phyloP scores from a whole-genome alignment of 2,797 vertebrate genomes.

The Odontamblyopus rebecca region DNA sequence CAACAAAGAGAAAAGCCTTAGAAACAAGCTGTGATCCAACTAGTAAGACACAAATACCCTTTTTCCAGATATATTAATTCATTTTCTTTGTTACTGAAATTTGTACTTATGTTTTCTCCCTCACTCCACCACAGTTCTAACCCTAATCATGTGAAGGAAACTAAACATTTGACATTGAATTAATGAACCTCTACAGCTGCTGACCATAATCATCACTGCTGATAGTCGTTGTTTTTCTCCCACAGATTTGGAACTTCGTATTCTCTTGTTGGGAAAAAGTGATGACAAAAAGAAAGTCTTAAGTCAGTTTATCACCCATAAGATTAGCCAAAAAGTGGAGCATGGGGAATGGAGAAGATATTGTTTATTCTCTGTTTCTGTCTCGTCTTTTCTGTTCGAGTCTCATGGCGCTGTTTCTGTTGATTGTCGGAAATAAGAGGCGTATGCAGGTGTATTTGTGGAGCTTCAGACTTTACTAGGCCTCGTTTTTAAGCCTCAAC shows the following conservation, averaged over 20 bases:
- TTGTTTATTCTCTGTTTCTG: too few species aligned
- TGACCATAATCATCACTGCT: not conserved
- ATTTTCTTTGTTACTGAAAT: too few species aligned
- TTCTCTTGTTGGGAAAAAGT: conserved; percentile 3
- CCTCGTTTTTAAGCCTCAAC: too few species aligned
- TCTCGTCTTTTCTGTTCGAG: too few species aligned
- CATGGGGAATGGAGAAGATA: not conserved
- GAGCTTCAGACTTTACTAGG: too few species aligned
- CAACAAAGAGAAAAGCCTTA: not conserved
- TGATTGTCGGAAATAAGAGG: too few species aligned
- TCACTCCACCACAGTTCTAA: not conserved
- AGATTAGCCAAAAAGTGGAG: not conserved
- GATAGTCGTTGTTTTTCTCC: not conserved
- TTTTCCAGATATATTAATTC: not conserved
- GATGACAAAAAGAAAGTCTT: not conserved
- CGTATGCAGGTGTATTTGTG: too few species aligned
- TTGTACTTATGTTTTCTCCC: not conserved
- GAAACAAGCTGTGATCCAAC: not conserved
- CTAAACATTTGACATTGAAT: too few species aligned
- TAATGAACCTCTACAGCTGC: not conserved
- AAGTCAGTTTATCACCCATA: not conserved
- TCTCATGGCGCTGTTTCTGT: too few species aligned
- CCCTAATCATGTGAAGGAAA: too few species aligned
- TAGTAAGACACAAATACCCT: not conserved
- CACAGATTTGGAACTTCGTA: not conserved